Conservation (phyloP, 2,888 invertebrate species). For the Molanna angustata region DNA sequence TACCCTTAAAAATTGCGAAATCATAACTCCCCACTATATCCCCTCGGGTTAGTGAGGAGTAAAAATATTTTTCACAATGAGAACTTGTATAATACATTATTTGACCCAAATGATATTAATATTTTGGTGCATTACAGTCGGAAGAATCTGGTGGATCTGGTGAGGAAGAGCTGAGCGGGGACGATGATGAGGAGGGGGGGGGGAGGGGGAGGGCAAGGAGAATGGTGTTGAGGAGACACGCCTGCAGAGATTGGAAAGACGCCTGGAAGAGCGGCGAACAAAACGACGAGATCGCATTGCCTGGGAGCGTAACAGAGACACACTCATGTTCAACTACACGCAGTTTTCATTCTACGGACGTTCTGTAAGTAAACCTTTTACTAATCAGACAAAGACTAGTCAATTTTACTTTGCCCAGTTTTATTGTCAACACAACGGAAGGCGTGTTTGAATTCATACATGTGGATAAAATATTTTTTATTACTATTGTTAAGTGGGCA, state of each 20-base stretch:
- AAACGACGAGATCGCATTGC: constrained; percentile 62
- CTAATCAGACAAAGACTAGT: too few species aligned
- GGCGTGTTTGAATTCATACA: too few species aligned
- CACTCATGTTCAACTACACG: constrained; percentile 85
- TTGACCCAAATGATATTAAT: too few species aligned
- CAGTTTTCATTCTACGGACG: constrained; percentile 87
- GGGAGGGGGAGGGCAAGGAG: constrained; percentile 45
- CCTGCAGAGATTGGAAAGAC: constrained; percentile 45
- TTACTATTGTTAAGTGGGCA: too few species aligned
- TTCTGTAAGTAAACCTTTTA: constrained; percentile 59
- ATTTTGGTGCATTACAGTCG: constrained; percentile 7
- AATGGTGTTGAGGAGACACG: constrained; percentile 44
- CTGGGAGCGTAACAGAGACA: constrained; percentile 82
- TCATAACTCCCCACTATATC: too few species aligned
- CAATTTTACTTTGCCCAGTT: too few species aligned
- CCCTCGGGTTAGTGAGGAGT: too few species aligned
- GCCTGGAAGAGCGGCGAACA: constrained; percentile 51
- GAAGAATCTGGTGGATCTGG: constrained; percentile 2
- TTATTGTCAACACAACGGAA: too few species aligned
- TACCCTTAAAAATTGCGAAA: too few species aligned
- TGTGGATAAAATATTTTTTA: too few species aligned
- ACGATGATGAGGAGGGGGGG: constrained; percentile 43
- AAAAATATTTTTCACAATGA: too few species aligned
- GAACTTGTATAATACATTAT: too few species aligned
- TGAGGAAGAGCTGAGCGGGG: constrained; percentile 62